Evolutionary conservation across 2,888 invertebrate genomes (phyloP).

Genomic region (Suillia variegata): DNA sequence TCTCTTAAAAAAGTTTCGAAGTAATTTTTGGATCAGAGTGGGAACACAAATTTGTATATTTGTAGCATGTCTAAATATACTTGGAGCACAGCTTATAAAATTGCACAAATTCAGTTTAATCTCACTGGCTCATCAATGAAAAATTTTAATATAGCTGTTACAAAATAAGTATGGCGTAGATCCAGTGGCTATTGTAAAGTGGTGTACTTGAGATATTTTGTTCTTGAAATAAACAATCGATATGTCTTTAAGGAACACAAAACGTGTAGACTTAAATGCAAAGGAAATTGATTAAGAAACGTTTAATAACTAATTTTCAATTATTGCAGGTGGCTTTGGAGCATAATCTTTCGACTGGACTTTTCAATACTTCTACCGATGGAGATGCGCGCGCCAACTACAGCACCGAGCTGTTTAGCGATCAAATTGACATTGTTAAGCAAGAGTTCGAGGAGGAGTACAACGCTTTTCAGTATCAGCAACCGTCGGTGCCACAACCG

Average conservation of each 20-base stretch:
- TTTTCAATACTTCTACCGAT: conserved; percentile 28
- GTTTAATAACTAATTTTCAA: not conserved
- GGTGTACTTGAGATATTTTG: not conserved
- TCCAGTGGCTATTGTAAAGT: too few species aligned
- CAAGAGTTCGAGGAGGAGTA: conserved; percentile 48
- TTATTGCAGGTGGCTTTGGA: not conserved
- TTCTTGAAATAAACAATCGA: too few species aligned
- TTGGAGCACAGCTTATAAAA: too few species aligned
- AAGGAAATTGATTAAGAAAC: conserved; percentile 22
- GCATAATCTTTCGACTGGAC: conserved; percentile 25
- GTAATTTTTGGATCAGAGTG: too few species aligned
- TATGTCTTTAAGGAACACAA: too few species aligned
- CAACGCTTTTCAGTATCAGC: conserved; percentile 36
- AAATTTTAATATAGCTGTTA: too few species aligned
- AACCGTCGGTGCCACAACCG: conserved; percentile 30
- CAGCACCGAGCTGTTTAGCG: conserved; percentile 48
- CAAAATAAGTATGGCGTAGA: too few species aligned
- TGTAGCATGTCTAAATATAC: too few species aligned
- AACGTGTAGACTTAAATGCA: conserved; percentile 18
- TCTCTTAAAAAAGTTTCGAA: too few species aligned
- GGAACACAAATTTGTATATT: too few species aligned
- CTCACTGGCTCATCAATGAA: too few species aligned
- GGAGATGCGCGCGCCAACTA: conserved; percentile 33
- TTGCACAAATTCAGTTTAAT: too few species aligned
- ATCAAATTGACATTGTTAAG: conserved; percentile 46